Evolutionary conservation across 2,797 vertebrate genomes (phyloP).

Genomic region (Picus viridis): DNA sequence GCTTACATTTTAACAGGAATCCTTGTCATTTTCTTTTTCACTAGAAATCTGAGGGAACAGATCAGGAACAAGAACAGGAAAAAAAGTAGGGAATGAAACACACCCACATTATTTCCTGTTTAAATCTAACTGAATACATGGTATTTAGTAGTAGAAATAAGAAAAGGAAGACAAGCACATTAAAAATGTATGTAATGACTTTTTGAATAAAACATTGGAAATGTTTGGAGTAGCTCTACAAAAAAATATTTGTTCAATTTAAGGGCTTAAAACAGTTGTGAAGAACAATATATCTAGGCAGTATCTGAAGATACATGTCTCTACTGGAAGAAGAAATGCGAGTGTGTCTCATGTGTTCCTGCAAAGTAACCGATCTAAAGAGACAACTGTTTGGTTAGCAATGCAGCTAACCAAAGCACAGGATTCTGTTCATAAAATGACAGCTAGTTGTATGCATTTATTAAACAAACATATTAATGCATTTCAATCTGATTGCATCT

Average conservation of each 20-base stretch:
- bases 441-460: background rate
- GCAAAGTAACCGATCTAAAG: background rate
- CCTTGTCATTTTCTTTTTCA: background rate
- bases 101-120: background rate
- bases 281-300: background rate
- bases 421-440: background rate
- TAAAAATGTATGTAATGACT: background rate
- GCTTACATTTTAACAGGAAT: background rate
- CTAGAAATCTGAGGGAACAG: background rate
- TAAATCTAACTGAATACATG: background rate
- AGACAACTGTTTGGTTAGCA: background rate
- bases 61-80: background rate
- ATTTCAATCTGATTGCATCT: background rate
- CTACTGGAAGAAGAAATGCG: background rate
- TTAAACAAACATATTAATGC: background rate
- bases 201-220: background rate
- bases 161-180: background rate
- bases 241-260: background rate
- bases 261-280: background rate
- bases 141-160: background rate
- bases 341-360: background rate
- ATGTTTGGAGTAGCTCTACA: background rate
- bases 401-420: background rate
- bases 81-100: background rate
- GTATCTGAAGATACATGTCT: background rate